Base-by-base conservation (phyloP, 2,888 invertebrate genomes). In the Eugnorisma glareosa region DNA sequence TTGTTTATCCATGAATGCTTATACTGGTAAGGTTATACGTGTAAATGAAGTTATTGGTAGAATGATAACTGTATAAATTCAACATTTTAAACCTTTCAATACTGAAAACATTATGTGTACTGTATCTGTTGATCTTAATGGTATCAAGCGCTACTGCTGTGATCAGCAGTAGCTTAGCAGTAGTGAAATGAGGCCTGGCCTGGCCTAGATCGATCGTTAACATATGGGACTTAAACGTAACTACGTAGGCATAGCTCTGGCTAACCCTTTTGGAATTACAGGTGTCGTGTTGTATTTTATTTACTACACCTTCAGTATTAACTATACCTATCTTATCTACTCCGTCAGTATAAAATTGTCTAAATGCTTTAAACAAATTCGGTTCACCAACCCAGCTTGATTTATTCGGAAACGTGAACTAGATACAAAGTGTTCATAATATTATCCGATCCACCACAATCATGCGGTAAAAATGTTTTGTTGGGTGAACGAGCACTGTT, bases 351-450 rank as follows among this genome's bases (percentile, higher is more conserved):
- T 31, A 70, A 69, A 59, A 67, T 61, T n/a, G 13, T 35, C 24
- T 73, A 40, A 79, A 57, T 2, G 21, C 63, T 15, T 59, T 63
- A 63, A 59, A 57, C 35, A 48, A 75, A 67, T 45, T 81, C 48
- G 72, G 78, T 83, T 86, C 59, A 61, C 81, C 67, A 77, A 45
- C 15, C 79, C 68, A 81, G 77, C 68, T 84, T 85, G 84, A 88
- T 89, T 89, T 88, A 89, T 89, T 80, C 72, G 63, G 59, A 79
- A 85, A 89, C 89, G 88, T 88, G 89, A 80, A 87, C 84, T 78
- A 77, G 74, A 75, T 87, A 86, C 78, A 78, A 68, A 86, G 57
- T 67, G 57, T 66, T 70, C 74, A 75, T 66, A 71, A 66, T 59
- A 64, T 37, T 40, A 59, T 70, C 45, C 45, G 15, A 45, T 67